Evolutionary conservation across 2,797 vertebrate species (phyloP).

Genomic region (Anableps anableps): DNA sequence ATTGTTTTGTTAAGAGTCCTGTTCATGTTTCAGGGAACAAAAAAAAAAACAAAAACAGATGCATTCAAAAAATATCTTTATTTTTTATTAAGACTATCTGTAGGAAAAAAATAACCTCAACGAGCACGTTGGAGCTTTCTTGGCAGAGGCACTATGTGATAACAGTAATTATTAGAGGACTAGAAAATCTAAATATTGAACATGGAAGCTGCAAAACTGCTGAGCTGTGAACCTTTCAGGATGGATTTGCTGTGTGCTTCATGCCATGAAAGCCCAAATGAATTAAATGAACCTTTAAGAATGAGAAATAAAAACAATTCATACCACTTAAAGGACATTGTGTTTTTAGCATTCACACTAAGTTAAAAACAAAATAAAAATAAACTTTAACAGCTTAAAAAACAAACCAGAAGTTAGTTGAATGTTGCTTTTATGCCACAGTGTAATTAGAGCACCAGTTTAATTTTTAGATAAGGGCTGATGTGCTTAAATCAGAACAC

Average conservation of each 20-base stretch:
- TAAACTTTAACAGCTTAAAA: neutral
- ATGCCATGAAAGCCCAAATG: neutral
- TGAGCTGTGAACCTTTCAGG: neutral
- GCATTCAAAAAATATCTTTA: constrained; percentile 68
- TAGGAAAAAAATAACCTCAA: constrained; percentile 45
- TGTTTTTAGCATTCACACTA: constrained; percentile 6
- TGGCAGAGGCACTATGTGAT: constrained; percentile 69
- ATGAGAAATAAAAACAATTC: neutral
- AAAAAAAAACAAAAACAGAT: constrained; percentile 19
- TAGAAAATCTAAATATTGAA: neutral
- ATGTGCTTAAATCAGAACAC: constrained; percentile 36
- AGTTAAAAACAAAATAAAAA: neutral
- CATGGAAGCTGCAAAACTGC: neutral
- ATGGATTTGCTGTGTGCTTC: neutral
- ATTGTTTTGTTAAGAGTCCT: constrained; percentile 24
- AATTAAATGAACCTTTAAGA: neutral
- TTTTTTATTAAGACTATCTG: constrained; percentile 53
- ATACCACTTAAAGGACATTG: neutral
- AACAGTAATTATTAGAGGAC: constrained; percentile 6
- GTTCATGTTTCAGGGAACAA: neutral
- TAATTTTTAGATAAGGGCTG: constrained; percentile 25
- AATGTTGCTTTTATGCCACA: constrained; percentile 21
- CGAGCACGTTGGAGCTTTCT: constrained; percentile 17
- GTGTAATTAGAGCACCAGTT: constrained; percentile 61
- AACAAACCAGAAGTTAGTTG: neutral